Percentiles rank a stretch among this genome's conserved stretches.
Conservation (phyloP, 2,888 invertebrate genomes). For the Melangyna quadrimaculata region DNA sequence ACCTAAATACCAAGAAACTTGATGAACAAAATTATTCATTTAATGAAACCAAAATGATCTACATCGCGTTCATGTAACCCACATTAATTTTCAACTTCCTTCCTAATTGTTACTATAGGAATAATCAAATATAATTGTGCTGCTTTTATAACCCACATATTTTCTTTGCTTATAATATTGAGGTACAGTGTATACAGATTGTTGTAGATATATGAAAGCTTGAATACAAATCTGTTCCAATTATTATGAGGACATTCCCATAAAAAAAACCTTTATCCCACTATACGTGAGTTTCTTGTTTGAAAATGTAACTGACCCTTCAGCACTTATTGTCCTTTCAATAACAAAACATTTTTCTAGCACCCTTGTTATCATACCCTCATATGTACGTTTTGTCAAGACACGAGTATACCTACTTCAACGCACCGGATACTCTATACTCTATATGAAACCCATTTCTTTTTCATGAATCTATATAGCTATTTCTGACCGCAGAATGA, state of each 20-base stretch:
- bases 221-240: neutral
- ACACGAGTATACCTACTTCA: neutral
- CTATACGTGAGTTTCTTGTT: neutral
- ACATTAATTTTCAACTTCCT: too few species aligned
- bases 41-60: too few species aligned
- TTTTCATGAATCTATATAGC: neutral
- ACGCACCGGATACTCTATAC: conserved; percentile 17
- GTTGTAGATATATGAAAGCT: neutral
- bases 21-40: too few species aligned
- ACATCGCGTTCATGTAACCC: too few species aligned
- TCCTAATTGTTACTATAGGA: too few species aligned
- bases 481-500: conserved; percentile 30
- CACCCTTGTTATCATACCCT: neutral
- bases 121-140: too few species aligned
- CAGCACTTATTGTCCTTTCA: conserved; percentile 1
- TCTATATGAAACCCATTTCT: neutral
- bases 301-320: neutral
- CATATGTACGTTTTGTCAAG: neutral
- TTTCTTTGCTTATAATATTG: too few species aligned
- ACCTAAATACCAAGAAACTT: too few species aligned
- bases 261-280: neutral
- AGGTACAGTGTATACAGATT: too few species aligned
- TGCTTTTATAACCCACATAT: too few species aligned
- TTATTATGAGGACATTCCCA: neutral
- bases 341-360: conserved; percentile 11